Percentiles rank a stretch among this genome's conserved stretches.
Evolutionary conservation across 2,888 invertebrate species (phyloP).

Genomic region (Lapara coniferarum): DNA sequence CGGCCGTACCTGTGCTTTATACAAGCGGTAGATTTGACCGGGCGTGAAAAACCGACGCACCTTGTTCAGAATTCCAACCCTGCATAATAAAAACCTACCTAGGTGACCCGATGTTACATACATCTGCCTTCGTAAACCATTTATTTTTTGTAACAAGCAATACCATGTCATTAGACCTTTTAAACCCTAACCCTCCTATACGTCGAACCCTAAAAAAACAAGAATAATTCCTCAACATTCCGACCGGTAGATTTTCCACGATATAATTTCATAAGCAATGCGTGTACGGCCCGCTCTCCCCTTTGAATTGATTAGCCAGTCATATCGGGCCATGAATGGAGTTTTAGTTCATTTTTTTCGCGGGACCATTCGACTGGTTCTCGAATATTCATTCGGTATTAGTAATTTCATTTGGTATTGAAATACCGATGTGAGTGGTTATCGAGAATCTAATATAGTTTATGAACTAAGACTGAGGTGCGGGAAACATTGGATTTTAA

Average conservation of each 20-base stretch:
- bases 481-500: neutral
- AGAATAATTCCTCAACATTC: slow-evolving; percentile 64
- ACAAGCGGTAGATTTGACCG: no score
- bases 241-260: slow-evolving; percentile 73
- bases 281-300: slow-evolving; percentile 70
- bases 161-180: no score
- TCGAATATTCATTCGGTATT: slow-evolving; percentile 59
- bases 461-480: slow-evolving; percentile 10
- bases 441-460: slow-evolving; percentile 1
- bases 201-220: slow-evolving; percentile 38
- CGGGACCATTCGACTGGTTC: slow-evolving; percentile 56
- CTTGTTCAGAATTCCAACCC: no score
- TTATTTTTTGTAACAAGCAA: no score
- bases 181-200: neutral
- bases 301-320: slow-evolving; percentile 81
- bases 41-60: no score
- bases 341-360: slow-evolving; percentile 59
- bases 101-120: no score
- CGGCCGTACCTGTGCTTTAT: no score
- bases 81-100: no score
- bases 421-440: slow-evolving; percentile 4
- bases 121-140: no score
- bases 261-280: slow-evolving; percentile 80
- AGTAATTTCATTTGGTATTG: slow-evolving; percentile 35
- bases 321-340: slow-evolving; percentile 76